Base-by-base conservation (phyloP, 2,888 invertebrate genomes). In the Parnassius orleans region DNA sequence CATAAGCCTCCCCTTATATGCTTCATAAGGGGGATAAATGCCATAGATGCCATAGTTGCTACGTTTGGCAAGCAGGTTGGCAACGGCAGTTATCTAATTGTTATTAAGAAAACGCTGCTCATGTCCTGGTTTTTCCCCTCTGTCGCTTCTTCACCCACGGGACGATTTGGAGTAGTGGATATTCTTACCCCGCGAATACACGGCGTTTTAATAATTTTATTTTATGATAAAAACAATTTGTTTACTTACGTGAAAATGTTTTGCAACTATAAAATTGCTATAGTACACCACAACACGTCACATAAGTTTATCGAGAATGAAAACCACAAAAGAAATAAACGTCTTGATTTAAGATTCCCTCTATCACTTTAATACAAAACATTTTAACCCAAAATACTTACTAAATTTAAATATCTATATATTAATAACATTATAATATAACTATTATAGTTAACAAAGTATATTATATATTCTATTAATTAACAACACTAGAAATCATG, bases 241-340 rank as follows among this genome's bases (percentile, higher is more conserved):
- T 24, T 55, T 41, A 61, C 61, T 61, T 52, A 61, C 55, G 51
- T 42, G 42, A 12, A 47, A 14, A 14, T 9, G n/a, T 9, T 14
- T 14, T 14, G 14, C 24, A 24, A 24, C 24, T 5, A 24, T 24
- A 47, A 14, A 14, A 14, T 3, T 47, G 3, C 12, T 67, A 69
- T 60, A 63, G 61, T 63, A 63, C 65, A 66, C 65, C 53, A 54
- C 66, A 76, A 76, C 76, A 79, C 83, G 82, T 83, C 83, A 83
- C 83, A 83, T 76, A 72, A 69, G 69, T 72, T 72, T 53, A 57
- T 55, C 54, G 66, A 65, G 54, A 65, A 63, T 67, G 54, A 54
- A 64, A 65, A 64, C 56, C 66, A 70, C 68, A 72, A 66, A 69
- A 71, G 71, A 73, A 68, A 70, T 69, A 70, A 67, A 69, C 63